Evolutionary conservation across 2,797 vertebrate species (phyloP), one percentile per base, ranked within the genome.

Genomic region (Schizopygopsis pylzovi): DNA sequence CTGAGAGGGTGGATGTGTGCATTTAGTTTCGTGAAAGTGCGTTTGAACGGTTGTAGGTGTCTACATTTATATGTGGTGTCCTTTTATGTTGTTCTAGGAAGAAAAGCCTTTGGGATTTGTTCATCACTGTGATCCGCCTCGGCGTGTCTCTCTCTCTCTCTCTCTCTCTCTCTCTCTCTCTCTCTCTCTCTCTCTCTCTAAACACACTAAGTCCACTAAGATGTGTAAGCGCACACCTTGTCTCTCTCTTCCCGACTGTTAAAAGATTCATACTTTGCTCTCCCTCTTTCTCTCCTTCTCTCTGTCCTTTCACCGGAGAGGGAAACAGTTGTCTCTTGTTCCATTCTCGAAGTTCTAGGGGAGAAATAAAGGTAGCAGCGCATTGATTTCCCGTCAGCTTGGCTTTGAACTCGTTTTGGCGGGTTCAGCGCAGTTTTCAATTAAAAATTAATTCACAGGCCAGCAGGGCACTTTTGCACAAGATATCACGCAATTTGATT

Each of bases 221-320:
- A 86, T 90, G 89, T 89, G 85, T 88, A 89, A 87, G 87, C 76
- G 43, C 87, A 89, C 85, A 88, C 85, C 89, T 80, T 67, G 65
- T 77, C 70, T 90, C 79, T 87, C 87, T 84, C 86, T 63, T 77
- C 28, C 79, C 37, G 54, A 80, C 80, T 84, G 75, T 59, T 90
- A 75, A 89, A 90, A 90, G 87, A 90, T 89, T 90, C 87, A 90
- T 89, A 84, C 65, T 67, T 88, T 25, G 43, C 73, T 82, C 71
- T 86, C 61, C 61, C 79, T 68, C 33, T 39, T 56, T 83, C 39
- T 61, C 85, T 52, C n/a, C 45, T 56, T 77, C 12, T 76, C 72
- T 73, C 78, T 84, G 45, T 81, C 72, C 83, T 86, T 89, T 85
- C 81, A 85, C 63, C 28, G 47, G 70, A 73, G 54, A 79, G 86